Base-by-base conservation (phyloP, 2,113 vertebrate genomes). In the Orientallactaga bullata region DNA sequence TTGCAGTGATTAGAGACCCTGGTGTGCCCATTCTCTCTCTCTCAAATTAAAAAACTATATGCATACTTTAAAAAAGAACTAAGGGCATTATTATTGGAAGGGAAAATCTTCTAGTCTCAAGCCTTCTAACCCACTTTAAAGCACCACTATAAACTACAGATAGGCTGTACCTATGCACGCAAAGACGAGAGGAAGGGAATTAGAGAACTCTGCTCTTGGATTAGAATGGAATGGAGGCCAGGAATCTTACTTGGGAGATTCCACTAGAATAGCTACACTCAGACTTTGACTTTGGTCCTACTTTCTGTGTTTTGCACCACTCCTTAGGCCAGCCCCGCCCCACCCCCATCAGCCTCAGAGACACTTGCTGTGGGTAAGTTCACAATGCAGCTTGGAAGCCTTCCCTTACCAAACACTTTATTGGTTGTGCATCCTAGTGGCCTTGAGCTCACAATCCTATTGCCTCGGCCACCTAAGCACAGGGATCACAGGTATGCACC, bases 121-220 rank as follows among this genome's bases (percentile, higher is more conserved):
- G 51, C 88, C 66, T 90, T 92, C 77, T 90, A 93, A 89, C 79
- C 42, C 79, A 89, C 91, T 85, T 63, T 86, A 97, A 73, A 95
- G 90, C 88, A 80, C 81, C 85, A 2, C 95, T 94, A 23, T 93
- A 92, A 97, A 94, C 92, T 94, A 77, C 91, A 96, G 74, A 94
- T 83, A 93, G 81, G 83, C 87, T 95, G 85, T 94, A 85, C 95
- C 96, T 97, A 94, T 89, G 89, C 94, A 91, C 1, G 18, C 5
- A 91, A 69, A 79, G 76, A 66, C 37, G 84, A 12, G 23, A 74
- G 73, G 72, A 37, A 94, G 85, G 94, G 37, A 35, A 69, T 89
- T 0, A 51, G 69, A 88, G 82, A 37, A 61, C 23, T 78, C 17
- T 82, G n/a, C 65, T 72, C 0, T 1, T 61, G 87, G 66, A 35